Conservation (phyloP, 92 coral and sea anemone species). For the Siderastrea radians region DNA sequence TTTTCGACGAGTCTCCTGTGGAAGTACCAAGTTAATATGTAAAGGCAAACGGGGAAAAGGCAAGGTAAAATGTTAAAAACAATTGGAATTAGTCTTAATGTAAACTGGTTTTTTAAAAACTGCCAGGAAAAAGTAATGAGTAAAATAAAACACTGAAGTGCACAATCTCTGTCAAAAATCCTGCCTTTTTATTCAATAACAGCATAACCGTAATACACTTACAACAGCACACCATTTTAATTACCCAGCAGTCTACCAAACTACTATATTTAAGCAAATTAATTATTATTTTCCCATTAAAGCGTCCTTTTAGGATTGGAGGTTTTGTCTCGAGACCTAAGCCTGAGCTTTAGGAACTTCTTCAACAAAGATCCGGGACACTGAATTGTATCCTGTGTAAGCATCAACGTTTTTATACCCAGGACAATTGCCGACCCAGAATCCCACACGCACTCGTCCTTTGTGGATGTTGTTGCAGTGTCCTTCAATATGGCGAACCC, state of each 20-base stretch:
- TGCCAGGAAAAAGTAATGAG: too few relatives aligned
- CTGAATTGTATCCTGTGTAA: slow-evolving; percentile 1
- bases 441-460: slow-evolving; percentile 11
- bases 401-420: not conserved
- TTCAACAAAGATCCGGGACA: slow-evolving; percentile 20
- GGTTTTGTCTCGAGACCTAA: not conserved
- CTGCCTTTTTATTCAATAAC: too few relatives aligned
- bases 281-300: not conserved
- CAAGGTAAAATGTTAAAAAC: too few relatives aligned
- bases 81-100: too few relatives aligned
- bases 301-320: not conserved
- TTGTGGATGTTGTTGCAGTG: slow-evolving; percentile 15
- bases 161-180: too few relatives aligned
- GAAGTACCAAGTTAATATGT: too few relatives aligned
- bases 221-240: not conserved
- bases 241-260: not conserved
- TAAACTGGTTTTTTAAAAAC: too few relatives aligned
- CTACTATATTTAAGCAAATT: not conserved
- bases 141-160: too few relatives aligned
- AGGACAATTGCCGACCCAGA: not conserved
- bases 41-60: too few relatives aligned
- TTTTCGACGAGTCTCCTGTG: too few relatives aligned
- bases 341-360: slow-evolving; percentile 10
- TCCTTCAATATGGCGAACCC: slow-evolving; percentile 20
- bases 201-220: too few relatives aligned